phyloP scores from a whole-genome alignment of 64 coral and sea anemone species.

The Hydrozoanthus tunicans region DNA sequence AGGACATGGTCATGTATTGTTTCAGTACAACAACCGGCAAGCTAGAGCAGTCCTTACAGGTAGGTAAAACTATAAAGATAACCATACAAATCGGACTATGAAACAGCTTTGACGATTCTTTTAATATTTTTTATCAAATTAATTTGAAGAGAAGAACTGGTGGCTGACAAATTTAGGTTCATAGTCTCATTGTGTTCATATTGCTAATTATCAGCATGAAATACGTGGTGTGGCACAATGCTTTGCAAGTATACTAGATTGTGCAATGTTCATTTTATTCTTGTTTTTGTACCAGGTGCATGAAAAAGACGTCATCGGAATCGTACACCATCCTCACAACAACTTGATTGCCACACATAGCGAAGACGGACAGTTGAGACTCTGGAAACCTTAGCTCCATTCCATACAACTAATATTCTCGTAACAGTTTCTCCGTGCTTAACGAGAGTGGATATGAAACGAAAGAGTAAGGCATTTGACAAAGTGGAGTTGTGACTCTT shows the following conservation, averaged over 20 bases:
- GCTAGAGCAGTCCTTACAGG: constrained; percentile 98
- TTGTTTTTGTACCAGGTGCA: constrained; percentile 72
- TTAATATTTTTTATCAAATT: no score
- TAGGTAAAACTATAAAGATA: background rate
- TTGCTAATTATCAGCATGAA: background rate
- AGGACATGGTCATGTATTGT: constrained; percentile 98
- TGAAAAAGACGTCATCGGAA: constrained; percentile 97
- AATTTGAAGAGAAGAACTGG: no score
- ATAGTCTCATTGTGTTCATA: no score
- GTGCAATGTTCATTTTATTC: background rate
- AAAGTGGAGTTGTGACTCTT: no score
- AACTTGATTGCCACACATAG: constrained; percentile 93
- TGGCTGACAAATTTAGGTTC: no score
- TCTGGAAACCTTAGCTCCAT: constrained; percentile 83
- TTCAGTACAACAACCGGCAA: constrained; percentile 96
- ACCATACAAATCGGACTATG: no score
- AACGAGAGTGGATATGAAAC: background rate
- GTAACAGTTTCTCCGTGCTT: background rate
- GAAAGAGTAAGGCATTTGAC: no score
- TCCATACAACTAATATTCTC: background rate
- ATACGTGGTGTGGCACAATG: no score
- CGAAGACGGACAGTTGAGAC: constrained; percentile 95
- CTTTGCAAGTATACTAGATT: no score
- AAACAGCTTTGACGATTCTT: no score
- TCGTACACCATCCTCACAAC: constrained; percentile 95